Percentiles rank a stretch among this genome's conserved stretches.
These are phyloP conservation scores for Garrulus glandarius DNA, from an alignment of 2,797 vertebrate species.

Conservation along the genomic window DNA sequence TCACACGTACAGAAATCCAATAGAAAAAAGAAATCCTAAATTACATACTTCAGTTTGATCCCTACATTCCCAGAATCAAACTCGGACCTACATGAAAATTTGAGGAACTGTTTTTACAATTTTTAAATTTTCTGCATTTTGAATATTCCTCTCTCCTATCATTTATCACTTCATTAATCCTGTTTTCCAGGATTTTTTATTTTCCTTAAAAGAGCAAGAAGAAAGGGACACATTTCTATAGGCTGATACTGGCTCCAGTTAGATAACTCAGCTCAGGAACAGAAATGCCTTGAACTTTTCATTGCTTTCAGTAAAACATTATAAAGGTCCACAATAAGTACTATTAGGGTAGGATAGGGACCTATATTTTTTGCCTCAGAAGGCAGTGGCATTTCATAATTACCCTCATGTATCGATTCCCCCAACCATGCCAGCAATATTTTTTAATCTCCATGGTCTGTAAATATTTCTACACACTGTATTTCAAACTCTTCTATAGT, in stretches of 20 bases:
- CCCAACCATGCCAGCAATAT: neutral
- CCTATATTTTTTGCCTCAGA: conserved; percentile 4
- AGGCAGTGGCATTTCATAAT: neutral
- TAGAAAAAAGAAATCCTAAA: neutral
- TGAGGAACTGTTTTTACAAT: neutral
- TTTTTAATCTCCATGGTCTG: conserved; percentile 17
- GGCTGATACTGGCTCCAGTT: neutral
- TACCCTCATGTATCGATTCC: conserved; percentile 18
- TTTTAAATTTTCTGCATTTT: neutral
- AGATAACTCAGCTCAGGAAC: neutral
- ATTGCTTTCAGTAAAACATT: neutral
- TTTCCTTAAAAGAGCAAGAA: neutral
- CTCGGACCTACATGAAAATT: neutral
- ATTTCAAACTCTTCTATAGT: conserved; percentile 21
- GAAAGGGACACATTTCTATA: neutral
- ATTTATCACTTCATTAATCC: neutral
- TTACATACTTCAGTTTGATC: neutral
- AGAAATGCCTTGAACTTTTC: neutral
- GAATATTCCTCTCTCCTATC: neutral
- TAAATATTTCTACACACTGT: conserved; percentile 31
- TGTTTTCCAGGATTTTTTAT: neutral
- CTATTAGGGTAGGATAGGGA: neutral
- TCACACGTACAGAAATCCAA: neutral
- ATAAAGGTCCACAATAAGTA: neutral
- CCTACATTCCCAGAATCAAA: neutral